These are phyloP conservation scores for Stenolophus ochropezus DNA, from an alignment of 2,888 invertebrate species.

Conservation along the genomic window DNA sequence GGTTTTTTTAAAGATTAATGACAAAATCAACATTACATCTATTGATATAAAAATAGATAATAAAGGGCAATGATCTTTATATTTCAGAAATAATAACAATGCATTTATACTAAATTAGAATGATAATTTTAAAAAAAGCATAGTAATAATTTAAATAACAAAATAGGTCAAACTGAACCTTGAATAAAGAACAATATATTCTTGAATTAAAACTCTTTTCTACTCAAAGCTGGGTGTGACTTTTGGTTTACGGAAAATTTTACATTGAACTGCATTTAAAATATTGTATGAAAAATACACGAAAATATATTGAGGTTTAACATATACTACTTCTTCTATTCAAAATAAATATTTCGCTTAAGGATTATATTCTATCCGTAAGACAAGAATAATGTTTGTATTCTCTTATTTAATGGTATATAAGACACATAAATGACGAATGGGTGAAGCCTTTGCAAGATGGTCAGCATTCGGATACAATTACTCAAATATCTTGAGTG, in stretches of 20 bases:
- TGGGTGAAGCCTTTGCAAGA: too few species aligned
- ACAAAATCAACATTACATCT: background rate
- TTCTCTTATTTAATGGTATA: too few species aligned
- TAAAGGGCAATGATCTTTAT: conserved; percentile 20
- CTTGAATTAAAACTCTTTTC: background rate
- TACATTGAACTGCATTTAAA: background rate
- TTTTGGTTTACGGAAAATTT: background rate
- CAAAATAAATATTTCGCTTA: too few species aligned
- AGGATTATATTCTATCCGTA: too few species aligned
- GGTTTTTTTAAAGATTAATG: background rate
- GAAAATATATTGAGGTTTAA: too few species aligned
- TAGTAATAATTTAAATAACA: conserved; percentile 11
- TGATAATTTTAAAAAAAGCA: background rate
- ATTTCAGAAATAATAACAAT: conserved; percentile 28
- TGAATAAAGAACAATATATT: background rate
- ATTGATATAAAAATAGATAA: background rate
- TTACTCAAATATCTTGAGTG: background rate
- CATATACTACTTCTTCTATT: too few species aligned
- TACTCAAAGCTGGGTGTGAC: background rate
- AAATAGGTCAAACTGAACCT: background rate
- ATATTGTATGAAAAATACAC: too few species aligned
- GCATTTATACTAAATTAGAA: background rate
- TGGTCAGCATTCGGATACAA: too few species aligned
- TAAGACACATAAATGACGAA: too few species aligned
- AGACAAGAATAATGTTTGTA: too few species aligned